These are phyloP conservation scores for Ciconia maguari DNA, from an alignment of 2,113 vertebrate species.

Conservation along the genomic window DNA sequence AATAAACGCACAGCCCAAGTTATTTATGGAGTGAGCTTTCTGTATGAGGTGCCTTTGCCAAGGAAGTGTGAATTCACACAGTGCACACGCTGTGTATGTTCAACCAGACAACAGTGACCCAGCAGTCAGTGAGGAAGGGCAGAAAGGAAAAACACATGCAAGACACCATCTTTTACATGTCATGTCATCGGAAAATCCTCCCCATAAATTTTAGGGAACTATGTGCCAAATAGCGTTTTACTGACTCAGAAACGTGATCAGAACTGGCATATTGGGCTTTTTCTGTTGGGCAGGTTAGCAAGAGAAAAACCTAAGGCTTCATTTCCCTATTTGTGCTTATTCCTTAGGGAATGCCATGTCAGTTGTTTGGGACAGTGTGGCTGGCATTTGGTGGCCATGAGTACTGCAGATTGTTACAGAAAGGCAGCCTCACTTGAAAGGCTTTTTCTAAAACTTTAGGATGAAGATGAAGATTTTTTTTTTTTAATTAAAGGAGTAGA, in stretches of 20 bases:
- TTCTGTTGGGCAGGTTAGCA: not conserved
- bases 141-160: constrained; percentile 33
- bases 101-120: constrained; percentile 31
- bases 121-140: not conserved
- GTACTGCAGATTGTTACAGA: not conserved
- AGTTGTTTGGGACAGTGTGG: not conserved
- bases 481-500: not conserved
- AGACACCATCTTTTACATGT: constrained; percentile 56
- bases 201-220: constrained; percentile 38
- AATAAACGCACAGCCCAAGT: constrained; percentile 66
- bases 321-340: not conserved
- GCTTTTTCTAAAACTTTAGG: not conserved
- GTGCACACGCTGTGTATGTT: constrained; percentile 17
- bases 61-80: constrained; percentile 58
- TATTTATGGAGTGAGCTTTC: constrained; percentile 74
- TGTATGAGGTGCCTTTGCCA: constrained; percentile 62
- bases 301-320: not conserved
- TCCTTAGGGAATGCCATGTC: not conserved
- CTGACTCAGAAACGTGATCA: not conserved
- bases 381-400: not conserved
- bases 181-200: constrained; percentile 31
- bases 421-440: not conserved
- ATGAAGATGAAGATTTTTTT: not conserved
- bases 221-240: constrained; percentile 14
- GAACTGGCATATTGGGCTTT: not conserved